phyloP scores from a whole-genome alignment of 2,797 vertebrate species.

The Pseudocheirus occidentalis region DNA sequence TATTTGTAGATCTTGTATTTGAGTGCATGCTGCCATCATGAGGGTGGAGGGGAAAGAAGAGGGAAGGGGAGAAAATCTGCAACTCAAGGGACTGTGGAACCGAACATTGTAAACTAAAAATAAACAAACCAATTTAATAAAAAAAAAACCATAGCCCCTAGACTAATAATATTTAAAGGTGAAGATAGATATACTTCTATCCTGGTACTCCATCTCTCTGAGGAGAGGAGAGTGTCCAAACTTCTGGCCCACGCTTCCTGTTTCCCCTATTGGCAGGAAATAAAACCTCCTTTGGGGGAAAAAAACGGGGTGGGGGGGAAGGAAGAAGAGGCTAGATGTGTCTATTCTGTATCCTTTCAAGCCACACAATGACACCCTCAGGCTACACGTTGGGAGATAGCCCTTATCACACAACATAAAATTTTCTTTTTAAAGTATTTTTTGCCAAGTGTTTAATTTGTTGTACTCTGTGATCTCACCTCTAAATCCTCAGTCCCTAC shows the following conservation, averaged over 20 bases:
- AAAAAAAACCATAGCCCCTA: neutral
- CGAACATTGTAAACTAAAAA: no score
- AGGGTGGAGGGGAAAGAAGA: no score
- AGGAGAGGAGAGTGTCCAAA: neutral
- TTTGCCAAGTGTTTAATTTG: conserved; percentile 37
- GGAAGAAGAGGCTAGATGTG: neutral
- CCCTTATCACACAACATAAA: neutral
- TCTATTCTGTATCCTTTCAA: neutral
- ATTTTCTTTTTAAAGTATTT: conserved; percentile 42
- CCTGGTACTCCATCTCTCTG: neutral
- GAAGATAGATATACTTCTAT: neutral
- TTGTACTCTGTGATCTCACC: conserved; percentile 32
- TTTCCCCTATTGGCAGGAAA: neutral
- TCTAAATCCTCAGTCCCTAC: conserved; percentile 6
- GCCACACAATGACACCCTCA: neutral
- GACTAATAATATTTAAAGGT: neutral
- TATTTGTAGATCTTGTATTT: no score
- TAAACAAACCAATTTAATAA: no score
- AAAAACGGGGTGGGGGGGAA: neutral
- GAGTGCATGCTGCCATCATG: no score
- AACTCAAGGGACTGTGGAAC: no score
- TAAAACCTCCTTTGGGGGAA: neutral
- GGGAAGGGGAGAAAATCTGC: no score
- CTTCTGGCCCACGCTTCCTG: neutral
- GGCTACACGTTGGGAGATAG: neutral